A percentile compares a stretch with the other conserved stretches of the same genome.
Evolutionary conservation across 2,797 vertebrate genomes (phyloP).

Genomic region (Cyprinodon diabolis): DNA sequence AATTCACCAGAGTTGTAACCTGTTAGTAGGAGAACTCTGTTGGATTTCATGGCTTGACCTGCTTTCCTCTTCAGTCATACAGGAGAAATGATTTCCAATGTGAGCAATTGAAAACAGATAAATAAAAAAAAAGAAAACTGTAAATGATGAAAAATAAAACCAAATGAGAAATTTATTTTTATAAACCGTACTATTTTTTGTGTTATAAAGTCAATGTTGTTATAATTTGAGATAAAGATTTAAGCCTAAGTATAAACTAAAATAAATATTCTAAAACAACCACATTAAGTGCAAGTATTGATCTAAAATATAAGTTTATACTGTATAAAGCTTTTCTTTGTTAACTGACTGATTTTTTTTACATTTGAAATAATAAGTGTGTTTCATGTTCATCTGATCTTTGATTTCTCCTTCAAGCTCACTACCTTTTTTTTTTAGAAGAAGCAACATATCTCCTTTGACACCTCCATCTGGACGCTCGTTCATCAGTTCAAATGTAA

Average conservation of each 20-base stretch:
- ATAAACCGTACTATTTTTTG: neutral
- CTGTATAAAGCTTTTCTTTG: neutral
- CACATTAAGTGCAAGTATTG: neutral
- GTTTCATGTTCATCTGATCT: slow-evolving; percentile 9
- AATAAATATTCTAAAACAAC: neutral
- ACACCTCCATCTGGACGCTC: slow-evolving; percentile 21
- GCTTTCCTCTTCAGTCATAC: no score
- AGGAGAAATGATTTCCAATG: no score
- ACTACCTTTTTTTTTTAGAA: slow-evolving; percentile 10
- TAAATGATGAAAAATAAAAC: neutral
- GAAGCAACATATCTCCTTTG: slow-evolving; percentile 24
- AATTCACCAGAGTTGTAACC: no score
- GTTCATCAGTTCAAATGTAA: neutral
- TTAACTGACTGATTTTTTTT: neutral
- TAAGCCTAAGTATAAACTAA: neutral
- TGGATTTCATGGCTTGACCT: no score
- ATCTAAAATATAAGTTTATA: neutral
- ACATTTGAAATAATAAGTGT: neutral
- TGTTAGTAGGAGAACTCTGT: no score
- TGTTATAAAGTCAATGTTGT: neutral
- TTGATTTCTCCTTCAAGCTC: neutral
- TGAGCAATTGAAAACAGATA: neutral
- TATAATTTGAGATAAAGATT: neutral
- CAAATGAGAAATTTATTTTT: neutral
- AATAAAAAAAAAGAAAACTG: neutral